Conservation (phyloP, 2,888 invertebrate genomes). For the Globia sparganii region DNA sequence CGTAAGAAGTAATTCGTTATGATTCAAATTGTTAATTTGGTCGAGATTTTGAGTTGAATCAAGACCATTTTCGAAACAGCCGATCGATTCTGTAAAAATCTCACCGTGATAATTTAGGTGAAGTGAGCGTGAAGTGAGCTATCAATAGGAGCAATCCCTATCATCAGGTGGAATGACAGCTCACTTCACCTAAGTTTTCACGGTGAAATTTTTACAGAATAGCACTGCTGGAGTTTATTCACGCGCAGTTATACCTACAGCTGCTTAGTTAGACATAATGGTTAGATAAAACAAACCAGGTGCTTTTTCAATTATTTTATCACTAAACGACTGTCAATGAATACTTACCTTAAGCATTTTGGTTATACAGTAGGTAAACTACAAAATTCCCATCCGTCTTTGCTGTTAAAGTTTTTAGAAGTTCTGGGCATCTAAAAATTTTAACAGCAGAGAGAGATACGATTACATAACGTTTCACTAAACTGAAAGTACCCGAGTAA, state of each 20-base stretch:
- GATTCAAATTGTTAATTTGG: background rate
- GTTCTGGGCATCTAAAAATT: constrained; percentile 1
- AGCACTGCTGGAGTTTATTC: too few relatives aligned
- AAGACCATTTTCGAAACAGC: background rate
- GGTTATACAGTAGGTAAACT: background rate
- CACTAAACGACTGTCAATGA: background rate
- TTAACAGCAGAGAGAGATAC: background rate
- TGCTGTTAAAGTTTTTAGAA: too few relatives aligned
- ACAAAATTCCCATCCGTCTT: background rate
- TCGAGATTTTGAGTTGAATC: background rate
- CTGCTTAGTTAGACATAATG: too few relatives aligned
- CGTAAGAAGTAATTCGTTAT: background rate
- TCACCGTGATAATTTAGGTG: too few relatives aligned
- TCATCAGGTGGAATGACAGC: too few relatives aligned
- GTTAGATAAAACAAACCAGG: background rate
- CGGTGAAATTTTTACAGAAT: too few relatives aligned
- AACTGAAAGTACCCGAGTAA: constrained; percentile 21
- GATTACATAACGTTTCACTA: background rate
- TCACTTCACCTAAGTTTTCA: too few relatives aligned
- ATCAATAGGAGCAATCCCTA: too few relatives aligned
- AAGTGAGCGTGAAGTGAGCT: too few relatives aligned
- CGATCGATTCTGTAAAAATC: too few relatives aligned
- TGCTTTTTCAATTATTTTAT: background rate
- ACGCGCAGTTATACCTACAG: background rate
- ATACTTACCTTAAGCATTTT: background rate